A percentile compares a stretch with the other conserved stretches of the same genome.
These are phyloP conservation scores for Oreocharis arfaki DNA, from an alignment of 2,113 vertebrate genomes.

Conservation along the genomic window DNA sequence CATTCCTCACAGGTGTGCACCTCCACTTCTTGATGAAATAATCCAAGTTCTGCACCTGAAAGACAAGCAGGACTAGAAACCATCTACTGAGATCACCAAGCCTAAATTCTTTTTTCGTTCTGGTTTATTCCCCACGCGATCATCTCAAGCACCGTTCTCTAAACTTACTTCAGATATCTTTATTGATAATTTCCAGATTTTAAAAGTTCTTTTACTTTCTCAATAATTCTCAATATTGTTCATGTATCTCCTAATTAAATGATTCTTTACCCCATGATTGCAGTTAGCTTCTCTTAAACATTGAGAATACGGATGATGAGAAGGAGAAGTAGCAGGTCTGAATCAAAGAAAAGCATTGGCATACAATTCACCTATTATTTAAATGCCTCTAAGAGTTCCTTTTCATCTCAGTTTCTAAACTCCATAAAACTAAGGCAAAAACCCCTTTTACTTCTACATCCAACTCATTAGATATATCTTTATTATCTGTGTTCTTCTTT, in stretches of 20 bases:
- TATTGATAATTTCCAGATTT: neutral
- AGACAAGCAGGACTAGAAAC: neutral
- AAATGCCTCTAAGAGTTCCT: neutral
- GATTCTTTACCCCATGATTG: neutral
- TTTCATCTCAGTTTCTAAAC: neutral
- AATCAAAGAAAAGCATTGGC: neutral
- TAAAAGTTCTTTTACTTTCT: neutral
- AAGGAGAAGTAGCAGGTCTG: neutral
- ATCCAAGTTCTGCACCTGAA: neutral
- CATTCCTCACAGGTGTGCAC: neutral
- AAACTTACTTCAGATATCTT: neutral
- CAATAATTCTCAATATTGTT: neutral
- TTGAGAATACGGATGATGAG: neutral
- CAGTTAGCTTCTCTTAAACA: neutral
- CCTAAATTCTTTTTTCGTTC: neutral
- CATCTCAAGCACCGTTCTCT: neutral
- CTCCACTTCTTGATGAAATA: neutral
- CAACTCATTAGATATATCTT: neutral
- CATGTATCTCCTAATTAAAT: neutral
- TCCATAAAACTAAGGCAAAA: neutral
- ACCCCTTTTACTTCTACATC: fast-evolving
- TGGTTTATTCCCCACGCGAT: neutral
- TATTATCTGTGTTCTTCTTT: neutral
- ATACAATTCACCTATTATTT: neutral
- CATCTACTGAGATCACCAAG: neutral